These are phyloP conservation scores for Diarsia mendica DNA, from an alignment of 2,888 invertebrate species.

Conservation along the genomic window DNA sequence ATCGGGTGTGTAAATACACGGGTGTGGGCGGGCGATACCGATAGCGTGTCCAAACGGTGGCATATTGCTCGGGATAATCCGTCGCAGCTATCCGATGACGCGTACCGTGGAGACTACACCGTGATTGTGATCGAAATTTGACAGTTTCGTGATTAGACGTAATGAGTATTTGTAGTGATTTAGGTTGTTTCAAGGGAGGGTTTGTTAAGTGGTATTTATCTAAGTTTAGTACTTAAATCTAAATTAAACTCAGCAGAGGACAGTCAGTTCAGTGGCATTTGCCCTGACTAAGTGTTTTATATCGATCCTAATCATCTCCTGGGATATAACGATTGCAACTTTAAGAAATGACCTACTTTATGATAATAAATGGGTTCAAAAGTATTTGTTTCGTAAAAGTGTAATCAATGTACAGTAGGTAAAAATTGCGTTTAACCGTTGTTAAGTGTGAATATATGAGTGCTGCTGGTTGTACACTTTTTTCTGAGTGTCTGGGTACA, in stretches of 20 bases:
- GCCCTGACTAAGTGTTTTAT: not conserved
- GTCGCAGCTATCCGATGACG: constrained; percentile 69
- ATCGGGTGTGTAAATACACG: constrained; percentile 73
- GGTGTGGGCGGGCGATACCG: constrained; percentile 73
- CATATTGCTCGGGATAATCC: constrained; percentile 80
- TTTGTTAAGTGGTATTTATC: not conserved
- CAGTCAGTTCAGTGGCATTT: not conserved
- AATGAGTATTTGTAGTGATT: constrained; percentile 41
- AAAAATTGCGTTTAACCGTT: no score
- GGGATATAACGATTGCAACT: no score
- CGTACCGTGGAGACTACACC: constrained; percentile 71
- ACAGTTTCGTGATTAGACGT: constrained; percentile 53
- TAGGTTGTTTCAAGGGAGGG: not conserved
- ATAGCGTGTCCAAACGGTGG: constrained; percentile 77
- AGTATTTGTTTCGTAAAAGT: no score
- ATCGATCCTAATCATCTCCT: not conserved
- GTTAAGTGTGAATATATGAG: no score
- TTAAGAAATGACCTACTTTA: no score
- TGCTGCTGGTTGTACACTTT: no score
- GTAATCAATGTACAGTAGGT: no score
- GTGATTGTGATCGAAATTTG: constrained; percentile 57
- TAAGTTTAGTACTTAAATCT: not conserved
- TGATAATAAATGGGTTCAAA: no score
- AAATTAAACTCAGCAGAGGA: not conserved
- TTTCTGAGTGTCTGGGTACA: no score